Evolutionary conservation across 2,113 vertebrate genomes (phyloP).

Genomic region (Micronisus gabar): DNA sequence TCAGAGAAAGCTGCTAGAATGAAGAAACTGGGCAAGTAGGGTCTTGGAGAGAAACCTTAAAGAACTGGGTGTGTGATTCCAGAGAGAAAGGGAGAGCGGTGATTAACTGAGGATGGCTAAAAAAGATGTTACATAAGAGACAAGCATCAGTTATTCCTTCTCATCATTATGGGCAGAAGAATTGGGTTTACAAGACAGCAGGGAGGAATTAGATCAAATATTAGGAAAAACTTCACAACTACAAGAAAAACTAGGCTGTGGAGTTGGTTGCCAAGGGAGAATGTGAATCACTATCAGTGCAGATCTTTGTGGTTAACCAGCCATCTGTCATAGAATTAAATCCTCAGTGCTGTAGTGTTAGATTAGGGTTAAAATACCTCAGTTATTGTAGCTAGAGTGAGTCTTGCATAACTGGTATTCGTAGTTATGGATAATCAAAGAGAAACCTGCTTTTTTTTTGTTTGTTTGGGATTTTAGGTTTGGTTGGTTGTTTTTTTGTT

Average conservation of each 20-base stretch:
- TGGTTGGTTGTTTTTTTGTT: neutral
- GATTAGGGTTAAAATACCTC: neutral
- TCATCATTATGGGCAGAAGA: neutral
- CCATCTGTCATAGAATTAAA: constrained; percentile 12
- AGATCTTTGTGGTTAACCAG: neutral
- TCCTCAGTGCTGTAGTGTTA: neutral
- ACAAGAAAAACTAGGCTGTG: neutral
- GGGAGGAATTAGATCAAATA: neutral
- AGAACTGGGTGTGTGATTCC: neutral
- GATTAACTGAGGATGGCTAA: neutral
- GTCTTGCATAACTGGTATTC: neutral
- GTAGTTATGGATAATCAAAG: neutral
- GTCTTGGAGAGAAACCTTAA: neutral
- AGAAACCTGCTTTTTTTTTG: neutral
- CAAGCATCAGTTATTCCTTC: neutral
- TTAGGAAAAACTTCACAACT: neutral
- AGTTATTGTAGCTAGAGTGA: neutral
- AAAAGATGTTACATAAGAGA: neutral
- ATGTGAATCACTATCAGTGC: neutral
- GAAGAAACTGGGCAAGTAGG: neutral
- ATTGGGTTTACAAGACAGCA: neutral
- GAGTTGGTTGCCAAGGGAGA: neutral
- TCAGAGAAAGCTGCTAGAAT: neutral
- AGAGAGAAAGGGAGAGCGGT: neutral
- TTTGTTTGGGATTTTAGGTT: neutral